Base-by-base conservation (phyloP, 2,888 invertebrate species). In the Teleiodes luculella region DNA sequence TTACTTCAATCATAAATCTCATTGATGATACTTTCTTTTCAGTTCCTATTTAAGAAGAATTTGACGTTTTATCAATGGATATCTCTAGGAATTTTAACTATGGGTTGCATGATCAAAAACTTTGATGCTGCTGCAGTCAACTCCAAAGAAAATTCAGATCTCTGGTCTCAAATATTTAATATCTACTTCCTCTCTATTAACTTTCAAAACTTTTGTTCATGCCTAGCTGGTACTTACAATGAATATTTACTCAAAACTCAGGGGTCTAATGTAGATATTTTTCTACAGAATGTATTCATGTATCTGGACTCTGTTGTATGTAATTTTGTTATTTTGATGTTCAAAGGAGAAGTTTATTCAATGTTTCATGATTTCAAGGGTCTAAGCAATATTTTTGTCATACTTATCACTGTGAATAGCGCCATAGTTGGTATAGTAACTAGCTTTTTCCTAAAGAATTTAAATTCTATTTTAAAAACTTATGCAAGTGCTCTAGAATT, bases 381-480 rank as follows among this genome's bases (percentile, higher is more conserved):
- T 33, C 86, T 95, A 36, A 85, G 92, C 57, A 91, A 94, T 56
- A 91, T 91, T 45, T 93, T 94, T 78, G 95, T 97, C 0, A 76
- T 97, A 52, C 82, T 95, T 10, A 95, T 98, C 36, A 95, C 96
- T 76, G 72, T 96, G 0, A 98, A 98, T 72, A 97, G 96, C 83
- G 96, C 97, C 0, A 92, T 95, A 0, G 95, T 97, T 41, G 98
- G 98, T 30, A 97, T 98, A 66, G 95, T 97, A 0, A 98, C 98
- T 0, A 97, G 97, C 80, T 95, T 98, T 79, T 98, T 98, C 76
- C 87, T 98, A 20, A 96, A 96, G 78, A 96, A 95, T 67, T 91
- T 98, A 68, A 98, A 98, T 80, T 98, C 98, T 0, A 98, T 98
- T 71, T 87, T 98, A 52, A 98, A 98, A 88, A 97, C 97, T 0